phyloP scores from a whole-genome alignment of 1,140 invertebrate genomes.

The Himalopsyche phryganea region DNA sequence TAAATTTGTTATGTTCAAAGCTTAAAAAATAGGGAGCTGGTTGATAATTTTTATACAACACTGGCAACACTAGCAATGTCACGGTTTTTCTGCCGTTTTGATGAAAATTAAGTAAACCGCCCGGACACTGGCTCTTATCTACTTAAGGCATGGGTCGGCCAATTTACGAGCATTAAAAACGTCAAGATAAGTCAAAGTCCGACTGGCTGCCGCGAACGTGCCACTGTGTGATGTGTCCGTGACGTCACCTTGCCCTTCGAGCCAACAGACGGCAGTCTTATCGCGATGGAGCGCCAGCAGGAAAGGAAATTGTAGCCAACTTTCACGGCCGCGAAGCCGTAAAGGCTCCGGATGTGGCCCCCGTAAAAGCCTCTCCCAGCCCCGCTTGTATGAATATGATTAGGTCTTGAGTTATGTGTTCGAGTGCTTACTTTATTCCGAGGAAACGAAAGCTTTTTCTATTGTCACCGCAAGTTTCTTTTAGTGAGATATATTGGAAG shows the following conservation, averaged over 20 bases:
- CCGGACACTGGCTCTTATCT: conserved; percentile 27
- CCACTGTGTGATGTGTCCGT: not conserved
- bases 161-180: conserved; percentile 29
- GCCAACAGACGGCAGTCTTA: conserved; percentile 10
- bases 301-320: conserved; percentile 26
- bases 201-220: not conserved
- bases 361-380: too few relatives aligned
- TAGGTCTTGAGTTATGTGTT: too few relatives aligned
- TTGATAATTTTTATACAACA: too few relatives aligned
- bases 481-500: too few relatives aligned
- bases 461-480: too few relatives aligned
- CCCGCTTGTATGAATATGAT: too few relatives aligned
- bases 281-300: conserved; percentile 20
- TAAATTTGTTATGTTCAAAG: too few relatives aligned
- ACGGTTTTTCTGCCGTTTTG: not conserved
- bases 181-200: conserved; percentile 11
- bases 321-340: conserved; percentile 18
- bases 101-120: conserved; percentile 7
- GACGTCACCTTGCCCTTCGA: conserved; percentile 30
- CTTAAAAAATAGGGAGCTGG: too few relatives aligned
- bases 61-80: too few relatives aligned
- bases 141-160: conserved; percentile 23
- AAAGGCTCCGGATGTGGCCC: too few relatives aligned
- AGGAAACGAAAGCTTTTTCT: too few relatives aligned
- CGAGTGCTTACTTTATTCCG: too few relatives aligned